Evolutionary conservation across 2,113 vertebrate species (phyloP), one percentile per base, ranked within the genome.

Genomic region (Pollimyrus isidori): DNA sequence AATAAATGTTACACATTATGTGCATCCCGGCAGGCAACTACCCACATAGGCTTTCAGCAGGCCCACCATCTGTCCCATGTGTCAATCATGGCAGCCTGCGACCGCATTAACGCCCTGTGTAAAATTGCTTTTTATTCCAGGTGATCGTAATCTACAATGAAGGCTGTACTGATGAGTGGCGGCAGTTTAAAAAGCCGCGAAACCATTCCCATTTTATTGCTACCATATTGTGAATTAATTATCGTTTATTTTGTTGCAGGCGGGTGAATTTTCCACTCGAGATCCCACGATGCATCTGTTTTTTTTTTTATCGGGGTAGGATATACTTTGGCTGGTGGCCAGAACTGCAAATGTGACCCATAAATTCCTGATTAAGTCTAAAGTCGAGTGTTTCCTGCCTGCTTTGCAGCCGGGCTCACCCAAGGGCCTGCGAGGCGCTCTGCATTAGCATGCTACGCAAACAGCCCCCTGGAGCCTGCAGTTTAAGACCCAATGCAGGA

Each of bases 251-350:
- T 96, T 95, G 96, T 96, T 94, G 95, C 95, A 95, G 94, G 91
- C 94, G 95, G 96, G 96, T 96, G 96, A 95, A 97, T 96, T 96
- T 96, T 95, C 95, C 95, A 96, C 96, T 96, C 95, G 95, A 96
- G 96, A 96, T 96, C 95, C 95, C 95, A 96, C 96, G 95, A 96
- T 97, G 96, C 97, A 96, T 96, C 96, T 94, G 95, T 95, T 95
- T 96, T 97, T 96, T 85, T 65, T 69, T 69, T 69, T 26, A 69
- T 69, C n/a, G 95, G 94, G 94, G 94, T 95, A 93, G 95, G 96
- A 96, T 96, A 95, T 94, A 92, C 95, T 94, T 95, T 96, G 96
- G 96, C 96, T 95, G 94, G 92, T 93, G 95, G 95, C 96, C 95
- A 93, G 93, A 95, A 93, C 91, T 84, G 30, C 52, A 93, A 92